Base-by-base conservation (phyloP, 1,140 invertebrate genomes). In the Battus philenor region DNA sequence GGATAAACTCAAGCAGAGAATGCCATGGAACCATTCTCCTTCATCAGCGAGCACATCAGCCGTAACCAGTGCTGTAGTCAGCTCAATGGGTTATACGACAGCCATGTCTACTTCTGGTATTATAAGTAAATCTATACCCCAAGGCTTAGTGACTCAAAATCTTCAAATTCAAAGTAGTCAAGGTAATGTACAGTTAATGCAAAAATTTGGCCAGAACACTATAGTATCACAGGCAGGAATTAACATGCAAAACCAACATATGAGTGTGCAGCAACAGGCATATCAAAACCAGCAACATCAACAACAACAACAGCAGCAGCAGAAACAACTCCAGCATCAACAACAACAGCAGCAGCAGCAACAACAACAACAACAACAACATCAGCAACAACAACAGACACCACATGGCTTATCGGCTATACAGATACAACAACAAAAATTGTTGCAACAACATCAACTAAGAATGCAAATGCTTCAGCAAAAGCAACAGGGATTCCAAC, bases 1-100 rank as follows among this genome's bases (percentile, higher is more conserved):
- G 26, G 92, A 93, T 55, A 91, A 93, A 71, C 68, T 94, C 7
- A 93, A 93, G 56, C 91, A 93, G 72, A 87, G 92, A 10, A 92
- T 93, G 91, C 91, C 92, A 13, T 93, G 92, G 92, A 93, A 92
- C 79, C 91, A 93, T 66, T 88, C 89, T 13, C 87, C 83, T 44
- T 80, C 87, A 20, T 67, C 83, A 30, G 68, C 86, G 1, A 81
- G 75, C 31, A 76, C 75, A 29, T 62, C 76, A 4, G 48, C 54
- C 11, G 53, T 69, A 4, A 16, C 65, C 10, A 74, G 72, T 24
- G 75, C 74, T 11, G 60, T 74, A 46, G 71, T 80, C 3, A 62
- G 71, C 47, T 77, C 87, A 2, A 83, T 86, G 51, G 85, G 70
- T 20, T 82, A 82, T 10, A 78, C 82, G 13, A 73, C 65, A 47